Evolutionary conservation across 2,888 invertebrate genomes (phyloP), one percentile per base, ranked within the genome.

Genomic region (Patella pellucida): DNA sequence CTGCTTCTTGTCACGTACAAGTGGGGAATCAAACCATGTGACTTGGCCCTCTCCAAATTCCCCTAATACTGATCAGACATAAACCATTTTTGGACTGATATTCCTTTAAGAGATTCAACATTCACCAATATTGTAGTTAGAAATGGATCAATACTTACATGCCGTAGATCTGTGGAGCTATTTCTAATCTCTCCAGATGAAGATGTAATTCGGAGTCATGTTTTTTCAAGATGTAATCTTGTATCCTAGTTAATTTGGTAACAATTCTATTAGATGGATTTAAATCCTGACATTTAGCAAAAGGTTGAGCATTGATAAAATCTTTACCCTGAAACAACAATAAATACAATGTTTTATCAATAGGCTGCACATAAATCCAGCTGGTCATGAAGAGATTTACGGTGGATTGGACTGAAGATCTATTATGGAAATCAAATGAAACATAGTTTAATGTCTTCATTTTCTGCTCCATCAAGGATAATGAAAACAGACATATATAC

Each of bases 131-230:
- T 41, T 41, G 9, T 41, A 41, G 7, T 41, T 41, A 41, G 0
- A 7, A 41, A 41, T 7, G 41, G 41, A 41, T 23, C 15, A 12
- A 68, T 54, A 92, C 94, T 93, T 90, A 96, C 96, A 96, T 95
- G 88, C 96, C 96, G 90, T 95, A 96, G 56, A 96, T 93, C 85
- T 96, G 95, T 87, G 96, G 93, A n/a, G 95, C 94, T 85, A 96
- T 95, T 86, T 95, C 95, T 85, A 95, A 92, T 72, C 93, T 92
- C 68, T 93, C 92, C 72, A 96, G 92, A 92, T 95, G 95, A 78
- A 92, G 92, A 82, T 91, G 94, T 67, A 95, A 90, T 79, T 93
- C 93, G 11, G 92, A 91, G 88, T 95, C 95, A 85, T 92, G 92
- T 68, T 93, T 93, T 81, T 93, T 92, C 76, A 96, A 91, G 77